phyloP scores from a whole-genome alignment of 2,113 vertebrate species.

The Ellobius talpinus region DNA sequence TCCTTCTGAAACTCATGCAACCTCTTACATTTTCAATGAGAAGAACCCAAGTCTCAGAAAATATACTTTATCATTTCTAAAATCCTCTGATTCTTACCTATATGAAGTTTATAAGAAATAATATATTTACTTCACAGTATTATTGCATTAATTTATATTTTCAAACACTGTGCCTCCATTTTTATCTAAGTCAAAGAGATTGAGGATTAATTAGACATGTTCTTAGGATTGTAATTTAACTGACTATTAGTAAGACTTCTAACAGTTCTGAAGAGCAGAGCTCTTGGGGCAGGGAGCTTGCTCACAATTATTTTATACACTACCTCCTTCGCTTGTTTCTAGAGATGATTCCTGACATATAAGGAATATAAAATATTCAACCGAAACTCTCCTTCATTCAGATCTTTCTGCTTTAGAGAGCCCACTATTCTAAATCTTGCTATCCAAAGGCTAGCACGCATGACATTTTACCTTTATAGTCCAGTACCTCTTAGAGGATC shows the following conservation, averaged over 20 bases:
- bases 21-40: neutral
- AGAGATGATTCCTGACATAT: neutral
- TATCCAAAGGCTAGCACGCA: neutral
- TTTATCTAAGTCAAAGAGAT: slow-evolving; percentile 43
- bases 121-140: neutral
- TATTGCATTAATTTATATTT: neutral
- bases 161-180: neutral
- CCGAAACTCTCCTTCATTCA: neutral
- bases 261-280: neutral
- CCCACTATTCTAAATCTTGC: neutral
- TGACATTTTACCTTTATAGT: neutral
- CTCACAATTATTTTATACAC: neutral
- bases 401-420: neutral
- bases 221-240: neutral
- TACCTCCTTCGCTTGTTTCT: neutral
- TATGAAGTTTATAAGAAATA: slow-evolving; percentile 6
- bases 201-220: neutral
- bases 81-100: neutral
- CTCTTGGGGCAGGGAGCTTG: neutral
- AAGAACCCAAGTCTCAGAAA: neutral
- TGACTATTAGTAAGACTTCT: slow-evolving; percentile 6
- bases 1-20: neutral
- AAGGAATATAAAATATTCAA: neutral
- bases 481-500: neutral
- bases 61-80: slow-evolving; percentile 1